Evolutionary conservation across 1,140 invertebrate genomes (phyloP).

Genomic region (Cryptotermes secundus): DNA sequence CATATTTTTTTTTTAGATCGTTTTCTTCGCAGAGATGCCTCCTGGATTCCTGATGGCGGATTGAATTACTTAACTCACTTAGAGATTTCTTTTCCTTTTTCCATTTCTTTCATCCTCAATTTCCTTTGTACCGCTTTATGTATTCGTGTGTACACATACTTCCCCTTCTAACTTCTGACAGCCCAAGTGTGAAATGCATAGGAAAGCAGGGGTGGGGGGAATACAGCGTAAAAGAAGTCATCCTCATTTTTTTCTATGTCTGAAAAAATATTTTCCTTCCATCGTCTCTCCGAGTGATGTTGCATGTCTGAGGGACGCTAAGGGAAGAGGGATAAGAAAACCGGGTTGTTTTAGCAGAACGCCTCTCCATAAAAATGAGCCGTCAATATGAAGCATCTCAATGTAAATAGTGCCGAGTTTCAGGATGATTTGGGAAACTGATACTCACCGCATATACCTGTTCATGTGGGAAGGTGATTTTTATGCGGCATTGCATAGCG

Average conservation of each 20-base stretch:
- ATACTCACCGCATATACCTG: neutral
- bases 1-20: neutral
- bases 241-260: neutral
- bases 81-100: slow-evolving; percentile 6
- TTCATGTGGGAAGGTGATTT: no score
- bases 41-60: neutral
- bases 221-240: neutral
- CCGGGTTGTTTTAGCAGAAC: neutral
- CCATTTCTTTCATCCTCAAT: slow-evolving; percentile 20
- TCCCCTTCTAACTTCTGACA: neutral
- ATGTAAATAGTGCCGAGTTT: neutral
- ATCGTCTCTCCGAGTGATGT: slow-evolving; percentile 20
- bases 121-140: slow-evolving; percentile 15
- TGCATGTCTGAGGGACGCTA: neutral
- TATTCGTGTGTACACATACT: slow-evolving; percentile 11
- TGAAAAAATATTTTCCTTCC: slow-evolving; percentile 29
- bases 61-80: slow-evolving; percentile 20
- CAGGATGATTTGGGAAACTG: neutral
- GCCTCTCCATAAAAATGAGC: neutral
- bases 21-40: no score
- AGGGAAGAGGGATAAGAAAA: neutral
- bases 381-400: neutral
- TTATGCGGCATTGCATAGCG: no score
- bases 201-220: neutral
- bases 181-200: slow-evolving; percentile 25